A percentile compares a stretch with the other conserved stretches of the same genome.
phyloP scores from a whole-genome alignment of 2,888 invertebrate species.

The Eupelmus urozonus region DNA sequence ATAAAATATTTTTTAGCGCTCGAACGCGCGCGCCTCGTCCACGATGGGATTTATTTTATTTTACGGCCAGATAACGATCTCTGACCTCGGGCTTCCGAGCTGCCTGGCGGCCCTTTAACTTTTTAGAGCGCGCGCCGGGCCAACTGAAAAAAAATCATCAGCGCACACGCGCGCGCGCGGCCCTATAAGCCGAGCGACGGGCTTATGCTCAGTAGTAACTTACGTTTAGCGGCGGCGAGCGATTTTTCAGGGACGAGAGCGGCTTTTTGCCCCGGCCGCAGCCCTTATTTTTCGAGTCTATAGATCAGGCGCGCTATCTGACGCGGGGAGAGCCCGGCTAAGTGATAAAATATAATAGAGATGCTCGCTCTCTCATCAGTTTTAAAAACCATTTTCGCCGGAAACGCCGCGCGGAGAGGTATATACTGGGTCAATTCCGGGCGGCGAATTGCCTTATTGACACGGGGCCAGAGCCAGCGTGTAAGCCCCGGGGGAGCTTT shows the following conservation, averaged over 20 bases:
- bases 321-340: slow-evolving; percentile 10
- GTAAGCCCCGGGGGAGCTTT: slow-evolving; percentile 66
- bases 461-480: too few relatives aligned
- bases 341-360: slow-evolving; percentile 57
- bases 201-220: slow-evolving; percentile 59
- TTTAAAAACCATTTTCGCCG: slow-evolving; percentile 49
- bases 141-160: slow-evolving; percentile 35
- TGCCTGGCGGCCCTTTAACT: slow-evolving; percentile 33
- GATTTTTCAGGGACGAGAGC: slow-evolving; percentile 34
- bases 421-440: slow-evolving; percentile 73
- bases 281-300: slow-evolving; percentile 26
- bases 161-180: not conserved
- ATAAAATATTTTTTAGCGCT: slow-evolving; percentile 76
- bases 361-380: slow-evolving; percentile 39
- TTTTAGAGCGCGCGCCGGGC: not conserved
- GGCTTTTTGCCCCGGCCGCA: not conserved
- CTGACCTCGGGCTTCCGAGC: not conserved
- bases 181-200: slow-evolving; percentile 1
- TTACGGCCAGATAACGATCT: slow-evolving; percentile 75
- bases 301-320: slow-evolving; percentile 51
- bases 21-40: slow-evolving; percentile 64
- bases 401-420: too few relatives aligned
- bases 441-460: slow-evolving; percentile 77
- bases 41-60: slow-evolving; percentile 75
- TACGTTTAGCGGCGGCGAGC: slow-evolving; percentile 48